Evolutionary conservation across 2,888 invertebrate genomes (phyloP), one percentile per base, ranked within the genome.

Genomic region (Zygaena filipendulae): DNA sequence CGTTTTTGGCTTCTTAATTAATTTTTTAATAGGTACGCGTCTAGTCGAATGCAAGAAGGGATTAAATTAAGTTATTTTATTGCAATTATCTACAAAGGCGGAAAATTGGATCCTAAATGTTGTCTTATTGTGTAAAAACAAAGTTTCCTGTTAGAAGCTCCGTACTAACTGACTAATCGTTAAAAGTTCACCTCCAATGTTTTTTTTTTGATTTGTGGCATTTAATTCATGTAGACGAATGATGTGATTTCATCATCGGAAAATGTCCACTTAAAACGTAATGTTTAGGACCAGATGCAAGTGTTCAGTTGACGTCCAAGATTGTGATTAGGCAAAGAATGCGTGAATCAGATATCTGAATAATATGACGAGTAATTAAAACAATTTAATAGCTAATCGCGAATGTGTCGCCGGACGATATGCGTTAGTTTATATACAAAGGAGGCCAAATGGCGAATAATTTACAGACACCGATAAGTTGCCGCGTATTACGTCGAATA

Each of bases 11-110:
- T 77, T 79, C 72, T 59, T 69, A 66, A 74, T 62, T 72, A 68
- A 70, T 16, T 6, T n/a, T n/a, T 64, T 44, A 47, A 59, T 52
- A 59, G 67, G 16, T 16, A 72, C 69, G 71, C 72, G 71, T 77
- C 79, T 79, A 79, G 79, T 79, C 79, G 74, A 74, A 69, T 70
- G 61, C 64, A 59, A 75, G n/a, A 74, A 68, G 75, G 75, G 72
- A 75, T 75, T 77, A 72, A 16, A 6, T 16, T n/a, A n/a, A n/a
- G n/a, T n/a, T n/a, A n/a, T n/a, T n/a, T n/a, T n/a, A n/a, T n/a
- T n/a, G n/a, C n/a, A n/a, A n/a, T n/a, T n/a, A n/a, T n/a, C n/a
- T n/a, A n/a, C n/a, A n/a, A n/a, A n/a, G n/a, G n/a, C n/a, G n/a
- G n/a, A n/a, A n/a, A n/a, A n/a, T n/a, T n/a, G n/a, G n/a, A n/a